A percentile compares a stretch with the other conserved stretches of the same genome.
These are phyloP conservation scores for Dasypogon diadema DNA, from an alignment of 2,888 invertebrate genomes.

Conservation along the genomic window DNA sequence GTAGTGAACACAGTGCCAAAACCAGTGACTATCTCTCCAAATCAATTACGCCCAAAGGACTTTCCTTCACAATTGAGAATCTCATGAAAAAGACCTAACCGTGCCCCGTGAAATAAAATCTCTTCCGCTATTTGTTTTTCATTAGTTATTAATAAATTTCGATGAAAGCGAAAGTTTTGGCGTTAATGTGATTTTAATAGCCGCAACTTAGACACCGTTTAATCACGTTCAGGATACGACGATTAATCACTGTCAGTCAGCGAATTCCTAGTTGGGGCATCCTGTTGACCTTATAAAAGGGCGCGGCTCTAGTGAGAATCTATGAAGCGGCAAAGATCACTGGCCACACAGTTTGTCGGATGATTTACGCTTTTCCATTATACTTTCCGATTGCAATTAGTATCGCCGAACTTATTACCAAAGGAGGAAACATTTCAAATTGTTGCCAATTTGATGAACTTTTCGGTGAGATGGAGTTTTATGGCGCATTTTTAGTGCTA, in stretches of 20 bases:
- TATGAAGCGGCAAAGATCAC: slow-evolving; percentile 17
- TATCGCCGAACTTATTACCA: background rate
- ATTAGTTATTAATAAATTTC: slow-evolving; percentile 48
- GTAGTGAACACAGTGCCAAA: background rate
- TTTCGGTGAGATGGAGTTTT: too few relatives aligned
- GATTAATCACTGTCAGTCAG: slow-evolving; percentile 47
- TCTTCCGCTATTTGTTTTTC: slow-evolving; percentile 35
- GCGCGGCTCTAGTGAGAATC: slow-evolving; percentile 11
- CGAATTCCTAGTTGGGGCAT: background rate
- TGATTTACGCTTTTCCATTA: slow-evolving; percentile 21
- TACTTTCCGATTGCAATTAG: slow-evolving; percentile 18
- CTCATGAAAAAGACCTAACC: slow-evolving; percentile 65
- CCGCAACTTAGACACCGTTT: slow-evolving; percentile 33
- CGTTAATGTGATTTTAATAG: slow-evolving; percentile 59
- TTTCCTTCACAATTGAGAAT: slow-evolving; percentile 66
- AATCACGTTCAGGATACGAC: slow-evolving; percentile 8
- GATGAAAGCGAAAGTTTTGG: slow-evolving; percentile 45
- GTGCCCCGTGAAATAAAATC: slow-evolving; percentile 7
- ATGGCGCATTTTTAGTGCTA: too few relatives aligned
- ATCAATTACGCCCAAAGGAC: slow-evolving; percentile 56
- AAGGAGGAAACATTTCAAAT: too few relatives aligned
- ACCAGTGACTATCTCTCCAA: slow-evolving; percentile 48
- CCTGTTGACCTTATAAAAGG: slow-evolving; percentile 31
- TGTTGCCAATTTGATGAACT: too few relatives aligned
- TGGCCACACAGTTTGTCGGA: slow-evolving; percentile 7